Evolutionary conservation across 2,113 vertebrate species (phyloP).

Genomic region (Neodontobutis hainanensis): DNA sequence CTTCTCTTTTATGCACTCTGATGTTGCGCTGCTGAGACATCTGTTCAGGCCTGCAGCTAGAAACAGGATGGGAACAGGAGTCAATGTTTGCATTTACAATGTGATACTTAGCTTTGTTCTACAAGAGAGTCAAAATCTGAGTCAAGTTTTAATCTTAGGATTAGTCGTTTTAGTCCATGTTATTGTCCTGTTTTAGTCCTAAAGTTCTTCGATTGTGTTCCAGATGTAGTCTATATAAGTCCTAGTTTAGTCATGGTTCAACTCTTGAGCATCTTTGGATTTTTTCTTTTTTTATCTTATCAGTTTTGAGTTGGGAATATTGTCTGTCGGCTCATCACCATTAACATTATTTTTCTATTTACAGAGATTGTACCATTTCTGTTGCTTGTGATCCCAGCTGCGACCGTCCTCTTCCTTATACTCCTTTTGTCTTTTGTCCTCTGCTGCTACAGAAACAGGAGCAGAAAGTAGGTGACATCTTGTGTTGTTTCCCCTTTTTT

Average conservation of each 20-base stretch:
- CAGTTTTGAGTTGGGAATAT: too few relatives aligned
- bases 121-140: not conserved
- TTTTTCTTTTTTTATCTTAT: too few relatives aligned
- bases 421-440: slow-evolving; percentile 43
- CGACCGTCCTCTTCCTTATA: slow-evolving; percentile 38
- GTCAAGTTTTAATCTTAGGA: not conserved
- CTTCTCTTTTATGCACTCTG: slow-evolving; percentile 21
- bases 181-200: too few relatives aligned
- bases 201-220: too few relatives aligned
- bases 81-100: not conserved
- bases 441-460: slow-evolving; percentile 54
- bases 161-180: not conserved
- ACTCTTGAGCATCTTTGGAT: too few relatives aligned
- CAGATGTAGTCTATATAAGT: too few relatives aligned
- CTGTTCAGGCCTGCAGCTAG: slow-evolving; percentile 17
- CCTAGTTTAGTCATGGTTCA: too few relatives aligned
- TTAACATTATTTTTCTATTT: not conserved
- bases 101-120: not conserved
- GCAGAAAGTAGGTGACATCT: slow-evolving; percentile 56
- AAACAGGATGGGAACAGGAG: not conserved
- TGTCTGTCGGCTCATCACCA: not conserved
- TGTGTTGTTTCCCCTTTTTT: not conserved
- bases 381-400: slow-evolving; percentile 59
- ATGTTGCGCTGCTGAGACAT: slow-evolving; percentile 2
- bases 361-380: slow-evolving; percentile 38